These are phyloP conservation scores for Ormyrus pomaceus DNA, from an alignment of 2,888 invertebrate species.

Conservation along the genomic window DNA sequence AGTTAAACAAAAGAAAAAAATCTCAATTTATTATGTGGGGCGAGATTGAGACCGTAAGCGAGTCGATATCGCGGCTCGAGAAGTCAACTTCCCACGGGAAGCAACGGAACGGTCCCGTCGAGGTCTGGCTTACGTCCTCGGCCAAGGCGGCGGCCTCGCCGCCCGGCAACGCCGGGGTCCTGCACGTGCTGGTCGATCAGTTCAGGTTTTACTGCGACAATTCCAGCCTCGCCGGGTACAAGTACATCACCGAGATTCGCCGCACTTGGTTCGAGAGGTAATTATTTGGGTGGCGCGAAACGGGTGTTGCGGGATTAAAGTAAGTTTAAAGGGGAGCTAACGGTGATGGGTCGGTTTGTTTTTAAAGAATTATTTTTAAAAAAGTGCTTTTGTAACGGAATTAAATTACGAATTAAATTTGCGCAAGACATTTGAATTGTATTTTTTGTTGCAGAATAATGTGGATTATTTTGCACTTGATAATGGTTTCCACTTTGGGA, in stretches of 20 bases:
- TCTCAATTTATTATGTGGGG: neutral
- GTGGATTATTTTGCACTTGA: constrained; percentile 59
- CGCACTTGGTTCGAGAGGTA: constrained; percentile 67
- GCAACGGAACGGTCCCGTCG: no score
- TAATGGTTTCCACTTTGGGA: constrained; percentile 55
- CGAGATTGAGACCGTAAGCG: constrained; percentile 41
- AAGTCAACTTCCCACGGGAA: neutral
- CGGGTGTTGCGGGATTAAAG: no score
- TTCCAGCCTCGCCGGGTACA: constrained; percentile 64
- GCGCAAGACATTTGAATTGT: neutral
- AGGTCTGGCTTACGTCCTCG: constrained; percentile 23
- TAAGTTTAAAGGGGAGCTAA: no score
- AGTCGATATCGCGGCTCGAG: constrained; percentile 5
- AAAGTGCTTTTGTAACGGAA: neutral
- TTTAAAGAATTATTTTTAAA: neutral
- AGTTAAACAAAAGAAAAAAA: no score
- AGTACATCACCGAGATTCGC: constrained; percentile 62
- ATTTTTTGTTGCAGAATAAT: constrained; percentile 57
- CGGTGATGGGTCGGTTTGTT: neutral
- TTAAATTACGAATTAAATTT: neutral
- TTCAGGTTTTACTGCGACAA: constrained; percentile 61
- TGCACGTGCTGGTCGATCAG: constrained; percentile 22
- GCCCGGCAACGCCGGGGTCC: neutral
- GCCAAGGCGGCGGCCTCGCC: no score
- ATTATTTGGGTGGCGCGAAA: neutral